phyloP scores from a whole-genome alignment of 1,140 invertebrate species.

The Drosophila melanogaster region Release_6_plus_ISO1_MT NC_004354.4:5009501-5010000 shows the following conservation, averaged over 20 bases:
- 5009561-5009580: background rate
- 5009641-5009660: slow-evolving; percentile 33
- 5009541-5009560: background rate
- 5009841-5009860: slow-evolving; percentile 62
- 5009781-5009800: slow-evolving; percentile 5
- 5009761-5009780: slow-evolving; percentile 35
- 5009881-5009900: slow-evolving; percentile 29
- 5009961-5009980: slow-evolving; percentile 36
- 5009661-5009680: background rate
- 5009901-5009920: slow-evolving; percentile 43
- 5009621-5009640: slow-evolving; percentile 24
- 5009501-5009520: background rate
- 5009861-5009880: slow-evolving; percentile 53
- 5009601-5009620: slow-evolving; percentile 4
- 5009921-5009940: slow-evolving; percentile 26
- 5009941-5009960: slow-evolving; percentile 36
- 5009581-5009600: slow-evolving; percentile 12
- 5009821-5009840: slow-evolving; percentile 15
- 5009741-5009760: slow-evolving; percentile 50
- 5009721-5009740: slow-evolving; percentile 59
- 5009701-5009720: slow-evolving; percentile 49
- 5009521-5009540: slow-evolving; percentile 4
- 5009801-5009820: background rate
- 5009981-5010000: slow-evolving; percentile 67
- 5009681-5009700: slow-evolving; percentile 23